Evolutionary conservation across 2,797 vertebrate species (phyloP).

Genomic region (Lacerta viridis): DNA sequence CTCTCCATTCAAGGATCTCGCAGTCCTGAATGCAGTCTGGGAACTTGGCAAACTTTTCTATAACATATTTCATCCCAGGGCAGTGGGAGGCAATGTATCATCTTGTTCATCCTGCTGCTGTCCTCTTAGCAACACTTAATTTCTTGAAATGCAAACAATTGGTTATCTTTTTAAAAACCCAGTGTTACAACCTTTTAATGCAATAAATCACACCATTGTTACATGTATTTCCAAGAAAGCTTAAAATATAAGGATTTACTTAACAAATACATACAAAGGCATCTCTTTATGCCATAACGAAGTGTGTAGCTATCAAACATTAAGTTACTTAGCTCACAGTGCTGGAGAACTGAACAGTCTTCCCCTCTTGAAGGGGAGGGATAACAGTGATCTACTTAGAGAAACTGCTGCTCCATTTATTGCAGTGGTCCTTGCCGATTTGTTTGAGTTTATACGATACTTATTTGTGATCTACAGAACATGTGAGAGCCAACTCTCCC

Average conservation of each 20-base stretch:
- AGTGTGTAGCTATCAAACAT: background rate
- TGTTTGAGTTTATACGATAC: background rate
- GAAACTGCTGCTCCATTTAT: background rate
- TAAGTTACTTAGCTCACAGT: background rate
- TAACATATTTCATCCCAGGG: background rate
- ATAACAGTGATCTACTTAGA: background rate
- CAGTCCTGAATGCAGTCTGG: background rate
- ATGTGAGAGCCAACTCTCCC: background rate
- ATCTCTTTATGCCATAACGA: background rate
- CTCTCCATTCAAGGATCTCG: background rate
- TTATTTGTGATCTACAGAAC: background rate
- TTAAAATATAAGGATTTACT: conserved; percentile 19
- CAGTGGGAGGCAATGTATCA: background rate
- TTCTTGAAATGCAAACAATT: background rate
- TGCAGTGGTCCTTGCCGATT: background rate
- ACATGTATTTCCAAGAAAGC: conserved; percentile 27
- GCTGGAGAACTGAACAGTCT: background rate
- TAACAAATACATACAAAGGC: background rate
- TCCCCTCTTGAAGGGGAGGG: background rate
- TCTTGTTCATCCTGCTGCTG: background rate
- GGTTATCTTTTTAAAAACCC: conserved; percentile 46
- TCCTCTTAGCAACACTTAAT: background rate
- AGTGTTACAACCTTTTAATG: background rate
- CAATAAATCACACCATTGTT: background rate
- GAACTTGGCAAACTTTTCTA: background rate